Evolutionary conservation across 2,797 vertebrate genomes (phyloP), one percentile per base, ranked within the genome.

Genomic region (Chelidonichthys spinosus): DNA sequence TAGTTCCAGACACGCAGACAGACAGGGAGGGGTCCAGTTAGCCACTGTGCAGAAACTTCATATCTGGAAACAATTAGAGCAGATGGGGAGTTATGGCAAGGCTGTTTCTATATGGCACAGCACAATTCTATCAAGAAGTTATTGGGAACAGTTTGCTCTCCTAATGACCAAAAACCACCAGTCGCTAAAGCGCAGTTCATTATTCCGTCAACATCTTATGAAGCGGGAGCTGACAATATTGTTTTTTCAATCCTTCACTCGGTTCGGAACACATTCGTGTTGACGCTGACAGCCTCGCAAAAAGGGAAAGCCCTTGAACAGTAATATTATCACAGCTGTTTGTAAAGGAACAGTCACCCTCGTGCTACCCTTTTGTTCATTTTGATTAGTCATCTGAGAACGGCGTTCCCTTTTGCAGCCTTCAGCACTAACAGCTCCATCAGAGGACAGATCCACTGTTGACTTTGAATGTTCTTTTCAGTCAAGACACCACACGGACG

Each of bases 31-130:
- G 90, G 90, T 90, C 71, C 79, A 37, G 82, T 67, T 80, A 81
- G 88, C 90, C 82, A 83, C 90, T 86, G 73, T 85, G 85, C 84
- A 87, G 74, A 89, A 89, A 90, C 74, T 72, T 84, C 83, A 84
- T 88, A 88, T 92, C 93, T 92, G 93, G 90, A 91, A 94, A 87
- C 89, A 86, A 93, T 93, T 90, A 93, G 69, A 78, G 75, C 74
- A 46, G 72, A 90, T 85, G 83, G 78, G 25, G 83, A 92, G 86
- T 63, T 78, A 66, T 10, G 61, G 71, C 69, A 63, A 53, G 68
- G 62, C 46, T 67, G 17, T 75, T 87, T 79, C 73, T 84, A 43
- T 69, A 63, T 39, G 62, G 78, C 78, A 53, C 78, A 55, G 87
- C 78, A 69, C 64, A 72, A 55, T 72, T 82, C 61, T 69, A 71